Conservation (phyloP, 2,113 vertebrate species). For the Tachysurus fulvidraco region DNA sequence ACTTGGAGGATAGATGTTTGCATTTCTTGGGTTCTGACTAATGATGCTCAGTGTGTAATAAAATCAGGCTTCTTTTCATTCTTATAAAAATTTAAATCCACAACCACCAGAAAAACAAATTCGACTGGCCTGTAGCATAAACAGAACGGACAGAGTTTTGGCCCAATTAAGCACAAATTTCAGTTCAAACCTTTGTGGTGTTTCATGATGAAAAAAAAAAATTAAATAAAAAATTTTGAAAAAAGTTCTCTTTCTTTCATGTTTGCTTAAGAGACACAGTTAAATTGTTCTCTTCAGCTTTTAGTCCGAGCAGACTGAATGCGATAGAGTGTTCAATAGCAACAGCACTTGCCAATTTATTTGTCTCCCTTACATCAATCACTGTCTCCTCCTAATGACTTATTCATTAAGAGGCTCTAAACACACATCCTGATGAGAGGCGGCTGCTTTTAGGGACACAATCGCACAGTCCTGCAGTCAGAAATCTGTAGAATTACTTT, state of each 20-base stretch:
- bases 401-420: conserved; percentile 75
- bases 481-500: conserved; percentile 71
- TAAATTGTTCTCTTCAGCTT: conserved; percentile 29
- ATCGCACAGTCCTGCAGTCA: conserved; percentile 64
- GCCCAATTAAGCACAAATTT: background rate
- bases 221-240: no score
- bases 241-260: background rate
- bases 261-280: background rate
- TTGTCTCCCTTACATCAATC: conserved; percentile 71
- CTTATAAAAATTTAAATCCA: conserved; percentile 17
- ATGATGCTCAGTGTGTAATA: conserved; percentile 48
- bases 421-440: conserved; percentile 70
- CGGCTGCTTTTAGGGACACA: conserved; percentile 65
- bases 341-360: conserved; percentile 57
- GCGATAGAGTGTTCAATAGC: conserved; percentile 34
- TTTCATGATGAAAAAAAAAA: background rate
- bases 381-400: conserved; percentile 72
- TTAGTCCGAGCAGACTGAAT: conserved; percentile 13
- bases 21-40: conserved; percentile 30
- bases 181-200: background rate
- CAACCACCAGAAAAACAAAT: conserved; percentile 38
- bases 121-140: conserved; percentile 41
- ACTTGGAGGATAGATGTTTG: conserved; percentile 42
- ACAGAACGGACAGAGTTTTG: conserved; percentile 23
- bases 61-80: conserved; percentile 46